phyloP scores from a whole-genome alignment of 2,888 invertebrate species.

The Teleogryllus oceanicus region DNA sequence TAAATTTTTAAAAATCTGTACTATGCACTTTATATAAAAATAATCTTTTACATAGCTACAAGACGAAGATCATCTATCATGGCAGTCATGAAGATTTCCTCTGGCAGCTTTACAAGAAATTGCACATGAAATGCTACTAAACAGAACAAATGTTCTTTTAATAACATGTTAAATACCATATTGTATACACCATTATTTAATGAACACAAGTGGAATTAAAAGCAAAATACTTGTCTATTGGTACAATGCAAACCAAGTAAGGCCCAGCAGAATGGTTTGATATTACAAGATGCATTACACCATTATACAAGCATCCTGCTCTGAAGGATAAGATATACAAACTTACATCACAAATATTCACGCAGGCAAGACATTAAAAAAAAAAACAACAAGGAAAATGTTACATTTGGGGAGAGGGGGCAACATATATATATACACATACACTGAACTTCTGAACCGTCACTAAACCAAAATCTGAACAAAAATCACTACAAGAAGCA shows the following conservation, averaged over 20 bases:
- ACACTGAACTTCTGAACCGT: too few relatives aligned
- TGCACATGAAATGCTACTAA: constrained; percentile 1
- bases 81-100: background rate
- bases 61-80: background rate
- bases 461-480: too few relatives aligned
- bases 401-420: too few relatives aligned
- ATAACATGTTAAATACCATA: constrained; percentile 6
- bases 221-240: too few relatives aligned
- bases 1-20: background rate
- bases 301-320: background rate
- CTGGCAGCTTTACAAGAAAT: constrained; percentile 18
- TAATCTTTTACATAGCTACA: background rate
- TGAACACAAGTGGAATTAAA: background rate
- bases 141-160: background rate
- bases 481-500: too few relatives aligned
- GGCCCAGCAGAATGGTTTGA: too few relatives aligned
- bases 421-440: too few relatives aligned
- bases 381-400: too few relatives aligned
- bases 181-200: background rate
- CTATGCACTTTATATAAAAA: constrained; percentile 11
- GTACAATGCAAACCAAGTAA: too few relatives aligned
- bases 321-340: background rate
- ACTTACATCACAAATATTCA: background rate
- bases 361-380: background rate
- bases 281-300: too few relatives aligned